Evolutionary conservation across 2,113 vertebrate genomes (phyloP), one percentile per base, ranked within the genome.

Genomic region (Carlito syrichta): DNA sequence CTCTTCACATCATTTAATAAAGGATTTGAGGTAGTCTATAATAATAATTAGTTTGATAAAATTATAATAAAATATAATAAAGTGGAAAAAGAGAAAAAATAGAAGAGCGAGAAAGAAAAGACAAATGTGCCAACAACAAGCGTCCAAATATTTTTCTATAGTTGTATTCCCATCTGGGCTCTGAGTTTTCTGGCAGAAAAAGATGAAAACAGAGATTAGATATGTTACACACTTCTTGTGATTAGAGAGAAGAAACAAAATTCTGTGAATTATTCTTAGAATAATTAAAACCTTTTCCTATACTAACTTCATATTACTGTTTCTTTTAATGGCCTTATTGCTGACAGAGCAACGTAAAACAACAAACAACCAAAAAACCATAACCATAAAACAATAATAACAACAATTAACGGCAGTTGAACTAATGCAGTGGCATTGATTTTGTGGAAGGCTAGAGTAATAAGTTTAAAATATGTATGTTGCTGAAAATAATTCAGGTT

Each of bases 381-480:
- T 71, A 79, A 89, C 54, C 38, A 77, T 77, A 97, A 89, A 96
- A 84, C 54, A 81, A 58, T 83, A 89, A 52, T 22, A 94, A 85
- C 40, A 93, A 69, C n/a, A 93, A 69, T n/a, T 87, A 97, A 38
- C 10, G 95, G 54, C 79, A 84, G 77, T 82, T 81, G 96, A 84
- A 77, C 30, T 68, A 83, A 60, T 54, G 8, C 5, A 13, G 12
- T n/a, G 17, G 50, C 68, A 86, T 43, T 84, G 91, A 91, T 93
- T 95, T 40, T 96, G 63, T 84, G 54, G 74, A 91, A 82, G 74
- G 86, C 83, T 91, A 83, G 50, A 19, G 62, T 38, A 74, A 91
- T 91, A 93, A n/a, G 52, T 86, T 95, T 73, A 84, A 97, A 96
- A 92, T 43, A 66, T 62, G 89, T 69, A 83, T 86, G 25, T 74